A percentile compares a stretch with the other conserved stretches of the same genome.
Conservation (phyloP, 2,797 vertebrate species). For the Tauraco hartlaubi region DNA sequence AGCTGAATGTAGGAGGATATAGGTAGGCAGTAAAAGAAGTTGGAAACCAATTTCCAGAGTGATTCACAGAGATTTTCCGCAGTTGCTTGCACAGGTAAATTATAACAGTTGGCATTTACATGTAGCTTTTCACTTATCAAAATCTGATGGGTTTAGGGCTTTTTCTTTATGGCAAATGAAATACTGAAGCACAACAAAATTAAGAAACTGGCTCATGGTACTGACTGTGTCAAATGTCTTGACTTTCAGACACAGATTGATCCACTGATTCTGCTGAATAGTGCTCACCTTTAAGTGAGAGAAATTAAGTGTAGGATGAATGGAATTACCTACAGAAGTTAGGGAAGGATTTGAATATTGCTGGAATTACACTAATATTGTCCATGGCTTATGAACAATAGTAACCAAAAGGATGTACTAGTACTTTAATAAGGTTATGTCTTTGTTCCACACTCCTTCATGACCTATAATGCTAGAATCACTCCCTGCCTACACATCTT, state of each 20-base stretch:
- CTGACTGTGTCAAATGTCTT: background rate
- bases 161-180: background rate
- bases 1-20: constrained; percentile 65
- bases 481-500: background rate
- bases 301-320: background rate
- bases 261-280: background rate
- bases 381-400: background rate
- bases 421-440: background rate
- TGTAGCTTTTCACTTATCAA: constrained; percentile 11
- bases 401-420: background rate
- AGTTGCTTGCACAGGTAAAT: constrained; percentile 49
- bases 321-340: background rate
- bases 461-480: background rate
- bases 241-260: background rate
- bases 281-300: background rate
- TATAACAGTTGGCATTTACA: constrained; percentile 11
- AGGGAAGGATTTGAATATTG: background rate
- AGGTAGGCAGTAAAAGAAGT: constrained; percentile 59
- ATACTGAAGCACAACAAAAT: background rate
- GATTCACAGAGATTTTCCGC: constrained; percentile 58
- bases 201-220: background rate
- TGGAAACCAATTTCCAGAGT: constrained; percentile 35
- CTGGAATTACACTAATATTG: background rate
- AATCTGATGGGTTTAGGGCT: background rate
- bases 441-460: background rate